Evolutionary conservation across 1,140 invertebrate genomes (phyloP), one percentile per base, ranked within the genome.

Genomic region (Nasonia longicornis): DNA sequence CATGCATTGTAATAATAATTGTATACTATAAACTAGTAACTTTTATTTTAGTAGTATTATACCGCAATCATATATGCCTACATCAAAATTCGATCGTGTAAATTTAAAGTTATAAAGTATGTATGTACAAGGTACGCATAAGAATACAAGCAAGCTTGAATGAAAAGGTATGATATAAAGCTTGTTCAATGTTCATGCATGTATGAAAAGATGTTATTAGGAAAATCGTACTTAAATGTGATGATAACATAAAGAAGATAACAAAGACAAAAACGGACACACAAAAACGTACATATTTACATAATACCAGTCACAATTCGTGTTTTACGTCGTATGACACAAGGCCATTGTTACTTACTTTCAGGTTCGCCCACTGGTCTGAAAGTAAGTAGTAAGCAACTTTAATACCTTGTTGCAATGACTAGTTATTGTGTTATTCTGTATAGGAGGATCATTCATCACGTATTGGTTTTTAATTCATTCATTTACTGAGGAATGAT

Each of bases 321-420:
- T 58, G 4, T 42, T 26, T 80, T 38, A 42, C 16, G 20, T 67
- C 14, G 31, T 31, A 26, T 48, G 16, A 78, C 3, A 42, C 31
- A 64, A 35, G n/a, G 4, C n/a, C 71, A 45, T 73, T 31, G 29
- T 81, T 77, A 72, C 80, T 81, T 81, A 81, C 75, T 81, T 81
- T 77, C 75, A 77, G 75, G 3, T 45, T 31, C 48, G 10, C n/a
- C 52, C 22, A 77, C 16, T 77, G 63, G 38, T 78, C 76, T 78
- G 48, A 73, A 74, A 82, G 38, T 74, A 82, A 73, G 75, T 78
- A 82, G 67, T 31, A 70, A 70, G 45, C 26, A 77, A 69, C 77
- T 71, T 4, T n/a, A 38, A 66, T 76, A 66, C 6, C 20, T 66
- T 66, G 8, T 76, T 12, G n/a, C 3, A 58, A 63, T 12, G 7